phyloP scores from a whole-genome alignment of 2,888 invertebrate genomes.

The Yponomeuta evonymella region DNA sequence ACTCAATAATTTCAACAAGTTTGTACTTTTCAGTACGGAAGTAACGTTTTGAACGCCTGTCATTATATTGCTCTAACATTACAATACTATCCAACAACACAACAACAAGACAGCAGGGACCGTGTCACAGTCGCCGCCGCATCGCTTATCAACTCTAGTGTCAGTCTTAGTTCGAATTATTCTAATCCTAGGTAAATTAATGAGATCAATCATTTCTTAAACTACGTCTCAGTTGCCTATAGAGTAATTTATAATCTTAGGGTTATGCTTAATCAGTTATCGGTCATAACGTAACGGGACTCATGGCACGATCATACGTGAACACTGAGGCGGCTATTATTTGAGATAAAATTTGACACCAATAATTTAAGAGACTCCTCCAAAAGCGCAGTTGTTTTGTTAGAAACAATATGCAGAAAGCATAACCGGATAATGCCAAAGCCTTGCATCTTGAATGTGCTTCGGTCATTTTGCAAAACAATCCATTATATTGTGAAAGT shows the following conservation, averaged over 20 bases:
- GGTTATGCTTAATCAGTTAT: conserved; percentile 30
- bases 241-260: conserved; percentile 27
- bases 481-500: conserved; percentile 27
- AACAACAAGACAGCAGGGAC: conserved; percentile 10
- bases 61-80: not conserved
- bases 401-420: conserved; percentile 6
- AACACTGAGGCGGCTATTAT: not conserved
- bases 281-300: not conserved
- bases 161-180: conserved; percentile 43
- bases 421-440: not conserved
- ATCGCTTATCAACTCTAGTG: conserved; percentile 36
- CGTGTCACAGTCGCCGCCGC: conserved; percentile 27
- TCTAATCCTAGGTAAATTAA: conserved; percentile 31
- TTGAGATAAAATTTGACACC: not conserved
- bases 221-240: conserved; percentile 8
- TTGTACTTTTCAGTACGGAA: not conserved
- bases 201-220: conserved; percentile 32
- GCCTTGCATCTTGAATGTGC: conserved; percentile 24
- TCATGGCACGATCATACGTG: not conserved
- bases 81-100: not conserved
- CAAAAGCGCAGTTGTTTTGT: not conserved
- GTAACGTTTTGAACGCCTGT: not conserved
- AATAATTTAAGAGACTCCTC: not conserved
- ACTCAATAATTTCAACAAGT: conserved; percentile 2
- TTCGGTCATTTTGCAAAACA: conserved; percentile 14